These are phyloP conservation scores for Wiebesia pumilae DNA, from an alignment of 1,140 invertebrate species.

Conservation along the genomic window DNA sequence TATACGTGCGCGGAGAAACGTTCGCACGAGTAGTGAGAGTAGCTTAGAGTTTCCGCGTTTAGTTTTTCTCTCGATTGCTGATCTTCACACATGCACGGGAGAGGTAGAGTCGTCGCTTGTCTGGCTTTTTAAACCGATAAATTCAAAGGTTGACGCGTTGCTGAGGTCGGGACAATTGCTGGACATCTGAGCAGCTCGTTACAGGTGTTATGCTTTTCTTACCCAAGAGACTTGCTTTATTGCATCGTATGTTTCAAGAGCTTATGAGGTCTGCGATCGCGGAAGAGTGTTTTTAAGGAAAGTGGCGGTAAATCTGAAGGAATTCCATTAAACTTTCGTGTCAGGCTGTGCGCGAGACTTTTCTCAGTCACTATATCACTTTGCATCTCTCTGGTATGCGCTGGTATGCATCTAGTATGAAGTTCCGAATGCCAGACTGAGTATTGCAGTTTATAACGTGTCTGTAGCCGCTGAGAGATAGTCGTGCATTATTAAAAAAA, in stretches of 20 bases:
- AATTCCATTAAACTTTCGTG: conserved; percentile 42
- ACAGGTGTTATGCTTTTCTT: conserved; percentile 30
- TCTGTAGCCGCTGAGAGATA: neutral
- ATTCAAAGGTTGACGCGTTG: neutral
- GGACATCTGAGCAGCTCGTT: conserved; percentile 11
- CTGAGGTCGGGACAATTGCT: neutral
- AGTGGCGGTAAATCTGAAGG: conserved; percentile 27
- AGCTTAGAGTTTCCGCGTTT: neutral
- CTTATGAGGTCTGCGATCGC: neutral
- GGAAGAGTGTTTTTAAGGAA: conserved; percentile 28
- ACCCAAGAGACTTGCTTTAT: conserved; percentile 6
- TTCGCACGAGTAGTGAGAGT: neutral
- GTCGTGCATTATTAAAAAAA: neutral
- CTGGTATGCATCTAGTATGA: neutral
- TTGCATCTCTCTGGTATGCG: neutral
- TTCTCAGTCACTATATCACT: conserved; percentile 18
- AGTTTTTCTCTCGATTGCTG: neutral
- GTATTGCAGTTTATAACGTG: neutral
- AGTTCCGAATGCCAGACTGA: neutral
- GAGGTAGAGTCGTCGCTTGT: neutral
- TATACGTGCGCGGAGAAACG: neutral
- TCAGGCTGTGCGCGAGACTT: neutral
- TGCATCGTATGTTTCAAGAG: neutral
- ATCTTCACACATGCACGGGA: neutral
- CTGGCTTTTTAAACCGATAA: conserved; percentile 12